Conservation (phyloP, 2,113 vertebrate species). For the Chamaetylas fuelleborni region DNA sequence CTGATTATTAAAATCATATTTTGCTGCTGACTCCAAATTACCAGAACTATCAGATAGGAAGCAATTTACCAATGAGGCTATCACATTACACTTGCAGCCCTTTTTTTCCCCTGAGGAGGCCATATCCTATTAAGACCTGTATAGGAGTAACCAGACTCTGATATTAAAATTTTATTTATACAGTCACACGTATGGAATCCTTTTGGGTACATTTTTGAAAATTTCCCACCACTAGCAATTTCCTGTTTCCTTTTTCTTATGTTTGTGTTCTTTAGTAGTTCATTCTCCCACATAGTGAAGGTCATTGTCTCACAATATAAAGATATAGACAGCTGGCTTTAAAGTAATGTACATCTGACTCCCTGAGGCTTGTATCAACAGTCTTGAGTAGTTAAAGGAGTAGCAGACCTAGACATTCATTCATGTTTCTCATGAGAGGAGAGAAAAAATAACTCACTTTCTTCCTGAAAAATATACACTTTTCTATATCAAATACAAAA, state of each 20-base stretch:
- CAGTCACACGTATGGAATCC: background rate
- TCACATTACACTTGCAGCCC: background rate
- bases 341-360: slow-evolving; percentile 59
- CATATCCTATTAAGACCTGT: background rate
- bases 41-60: background rate
- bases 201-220: slow-evolving; percentile 36
- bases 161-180: slow-evolving; percentile 33
- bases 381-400: background rate
- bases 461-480: background rate
- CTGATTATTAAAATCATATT: background rate
- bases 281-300: slow-evolving; percentile 55
- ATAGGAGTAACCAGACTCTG: background rate
- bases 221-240: slow-evolving; percentile 54
- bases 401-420: background rate
- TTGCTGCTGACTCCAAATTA: background rate
- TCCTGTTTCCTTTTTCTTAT: slow-evolving; percentile 50
- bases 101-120: background rate
- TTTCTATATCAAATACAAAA: background rate
- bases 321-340: slow-evolving; percentile 59
- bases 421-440: background rate
- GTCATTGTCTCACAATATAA: slow-evolving; percentile 58
- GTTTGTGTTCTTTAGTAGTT: slow-evolving; percentile 46
- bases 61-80: background rate
- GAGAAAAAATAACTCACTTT: background rate
- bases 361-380: slow-evolving; percentile 47